Evolutionary conservation across 2,797 vertebrate genomes (phyloP), one percentile per base, ranked within the genome.

Genomic region (Gymnocypris eckloni): DNA sequence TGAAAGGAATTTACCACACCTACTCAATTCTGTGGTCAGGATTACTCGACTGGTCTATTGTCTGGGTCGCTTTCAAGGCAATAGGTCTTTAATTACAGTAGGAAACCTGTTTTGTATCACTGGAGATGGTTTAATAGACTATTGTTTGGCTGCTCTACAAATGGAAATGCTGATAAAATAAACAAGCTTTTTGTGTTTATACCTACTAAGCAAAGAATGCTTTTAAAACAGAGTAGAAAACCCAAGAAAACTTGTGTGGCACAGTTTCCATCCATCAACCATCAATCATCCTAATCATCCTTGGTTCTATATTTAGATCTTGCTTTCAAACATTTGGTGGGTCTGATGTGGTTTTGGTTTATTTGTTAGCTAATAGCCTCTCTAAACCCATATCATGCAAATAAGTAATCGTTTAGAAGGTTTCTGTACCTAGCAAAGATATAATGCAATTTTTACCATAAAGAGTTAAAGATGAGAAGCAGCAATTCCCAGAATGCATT

Each of bases 41-140:
- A 81, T 83, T 83, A 87, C 87, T 88, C 82, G 86, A 87, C 88
- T 90, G 75, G 71, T 86, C 88, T 92, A 89, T 93, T 94, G 90
- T 95, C 93, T 90, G 86, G 88, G 66, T 39, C 86, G 77, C 81
- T 87, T 86, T 88, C 86, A 92, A 86, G 86, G 87, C 82, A 82
- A 94, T 92, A 69, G 87, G 56, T 91, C 91, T 94, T 92, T 93
- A 92, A 95, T 93, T 92, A 88, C 84, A 90, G 88, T 87, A 87
- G 83, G 79, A 89, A 90, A 86, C 88, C 88, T 93, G 90, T 92
- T 91, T 93, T 66, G 48, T 87, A 85, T 90, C 84, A 89, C 33
- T 20, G 25, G 76, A 82, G 87, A 89, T 76, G 84, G 87, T 84
- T 89, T 71, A 83, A 87, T 86, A 90, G 91, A 77, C 52, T 86